These are phyloP conservation scores for Sarcoramphus papa DNA, from an alignment of 2,797 vertebrate genomes.

Conservation along the genomic window DNA sequence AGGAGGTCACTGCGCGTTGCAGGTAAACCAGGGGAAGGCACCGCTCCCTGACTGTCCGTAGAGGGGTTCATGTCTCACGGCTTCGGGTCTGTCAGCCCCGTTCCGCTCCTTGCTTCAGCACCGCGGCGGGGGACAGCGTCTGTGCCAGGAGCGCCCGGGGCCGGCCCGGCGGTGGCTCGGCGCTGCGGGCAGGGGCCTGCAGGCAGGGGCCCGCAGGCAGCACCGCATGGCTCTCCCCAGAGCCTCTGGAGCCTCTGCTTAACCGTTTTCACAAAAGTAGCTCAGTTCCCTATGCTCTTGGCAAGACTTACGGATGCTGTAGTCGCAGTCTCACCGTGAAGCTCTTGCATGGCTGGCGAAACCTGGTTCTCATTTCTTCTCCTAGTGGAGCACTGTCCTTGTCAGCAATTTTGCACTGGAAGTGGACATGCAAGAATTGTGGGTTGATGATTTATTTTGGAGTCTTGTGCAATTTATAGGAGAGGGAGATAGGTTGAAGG, in stretches of 20 bases:
- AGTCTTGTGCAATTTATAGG: too few relatives aligned
- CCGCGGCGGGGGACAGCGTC: background rate
- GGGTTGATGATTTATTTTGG: background rate
- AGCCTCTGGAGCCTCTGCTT: background rate
- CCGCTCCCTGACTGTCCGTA: fast-evolving
- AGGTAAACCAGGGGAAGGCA: background rate
- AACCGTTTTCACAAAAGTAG: fast-evolving
- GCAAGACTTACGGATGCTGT: fast-evolving
- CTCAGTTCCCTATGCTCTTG: fast-evolving
- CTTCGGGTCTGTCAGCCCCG: fast-evolving
- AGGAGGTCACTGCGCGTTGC: background rate
- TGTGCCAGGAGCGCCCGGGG: too few relatives aligned
- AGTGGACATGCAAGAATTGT: fast-evolving
- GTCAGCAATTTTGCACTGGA: fast-evolving
- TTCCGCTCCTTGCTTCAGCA: background rate
- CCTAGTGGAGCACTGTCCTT: fast-evolving
- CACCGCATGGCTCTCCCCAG: background rate
- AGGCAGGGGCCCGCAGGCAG: too few relatives aligned
- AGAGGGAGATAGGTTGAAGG: background rate
- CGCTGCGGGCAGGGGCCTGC: too few relatives aligned
- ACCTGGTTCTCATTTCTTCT: background rate
- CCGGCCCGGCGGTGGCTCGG: too few relatives aligned
- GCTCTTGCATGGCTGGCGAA: fast-evolving
- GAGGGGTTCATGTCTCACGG: fast-evolving
- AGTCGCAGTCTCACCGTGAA: fast-evolving